phyloP scores from a whole-genome alignment of 2,888 invertebrate species.

The Nephrocerus scutellatus region DNA sequence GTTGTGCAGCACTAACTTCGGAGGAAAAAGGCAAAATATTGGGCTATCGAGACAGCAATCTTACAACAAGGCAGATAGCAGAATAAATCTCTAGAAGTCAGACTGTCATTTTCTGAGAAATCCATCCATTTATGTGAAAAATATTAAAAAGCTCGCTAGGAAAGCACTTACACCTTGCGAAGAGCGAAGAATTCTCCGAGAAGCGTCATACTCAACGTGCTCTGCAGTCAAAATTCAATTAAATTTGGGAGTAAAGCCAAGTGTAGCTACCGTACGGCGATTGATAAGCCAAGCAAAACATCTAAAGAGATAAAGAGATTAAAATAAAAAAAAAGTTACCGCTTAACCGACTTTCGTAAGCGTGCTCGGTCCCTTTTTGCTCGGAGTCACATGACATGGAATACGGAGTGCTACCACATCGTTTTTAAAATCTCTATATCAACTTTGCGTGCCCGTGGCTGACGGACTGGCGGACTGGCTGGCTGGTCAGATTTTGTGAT shows the following conservation, averaged over 20 bases:
- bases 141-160: background rate
- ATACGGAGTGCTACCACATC: constrained; percentile 2
- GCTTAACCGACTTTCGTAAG: no score
- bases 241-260: constrained; percentile 7
- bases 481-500: no score
- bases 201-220: constrained; percentile 5
- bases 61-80: constrained; percentile 6
- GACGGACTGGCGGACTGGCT: no score
- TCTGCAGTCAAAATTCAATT: constrained; percentile 4
- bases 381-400: constrained; percentile 8
- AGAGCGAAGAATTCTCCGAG: constrained; percentile 5
- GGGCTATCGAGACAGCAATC: constrained; percentile 6
- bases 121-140: constrained; percentile 3
- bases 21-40: constrained; percentile 11
- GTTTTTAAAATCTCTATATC: no score
- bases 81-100: constrained; percentile 7
- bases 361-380: constrained; percentile 4
- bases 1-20: constrained; percentile 1
- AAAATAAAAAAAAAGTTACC: constrained; percentile 9
- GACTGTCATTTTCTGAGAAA: constrained; percentile 8
- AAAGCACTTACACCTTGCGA: constrained; percentile 5
- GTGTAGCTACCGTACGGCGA: background rate
- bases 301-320: no score
- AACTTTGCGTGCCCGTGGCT: no score
- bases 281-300: constrained; percentile 2